Evolutionary conservation across 2,888 invertebrate genomes (phyloP).

Genomic region (Sepioteuthis lessoniana): DNA sequence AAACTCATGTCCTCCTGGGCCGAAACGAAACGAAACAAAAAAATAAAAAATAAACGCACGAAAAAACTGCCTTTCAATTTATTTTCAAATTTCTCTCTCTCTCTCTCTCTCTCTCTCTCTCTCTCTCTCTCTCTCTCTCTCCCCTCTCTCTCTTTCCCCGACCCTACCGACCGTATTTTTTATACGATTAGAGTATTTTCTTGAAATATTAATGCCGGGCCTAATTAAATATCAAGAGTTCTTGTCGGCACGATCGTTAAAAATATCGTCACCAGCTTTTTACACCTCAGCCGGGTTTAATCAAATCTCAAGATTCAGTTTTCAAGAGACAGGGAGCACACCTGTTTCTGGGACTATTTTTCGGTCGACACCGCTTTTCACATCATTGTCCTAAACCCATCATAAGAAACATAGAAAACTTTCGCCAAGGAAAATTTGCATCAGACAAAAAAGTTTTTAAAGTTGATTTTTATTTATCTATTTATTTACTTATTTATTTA

Average conservation of each 20-base stretch:
- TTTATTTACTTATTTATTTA: no score
- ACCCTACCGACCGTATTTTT: neutral
- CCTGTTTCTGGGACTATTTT: constrained; percentile 42
- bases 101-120: no score
- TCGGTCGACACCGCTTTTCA: constrained; percentile 37
- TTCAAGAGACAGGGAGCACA: constrained; percentile 17
- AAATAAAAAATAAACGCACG: neutral
- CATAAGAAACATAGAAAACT: neutral
- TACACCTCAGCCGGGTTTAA: constrained; percentile 38
- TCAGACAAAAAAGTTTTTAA: neutral
- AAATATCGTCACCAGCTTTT: constrained; percentile 48
- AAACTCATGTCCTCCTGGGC: constrained; percentile 36
- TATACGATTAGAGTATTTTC: constrained; percentile 48
- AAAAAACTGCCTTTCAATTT: neutral
- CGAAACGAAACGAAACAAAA: neutral
- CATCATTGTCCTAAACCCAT: neutral
- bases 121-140: no score
- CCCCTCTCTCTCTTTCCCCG: neutral
- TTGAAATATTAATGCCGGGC: constrained; percentile 47
- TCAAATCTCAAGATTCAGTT: neutral
- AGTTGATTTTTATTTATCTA: neutral
- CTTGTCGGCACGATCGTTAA: constrained; percentile 47
- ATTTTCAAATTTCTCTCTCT: no score
- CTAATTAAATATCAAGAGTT: constrained; percentile 47
- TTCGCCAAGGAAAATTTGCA: no score